Conservation (phyloP, 53 echinoderm and acorn worm genomes). For the Astropecten irregularis region DNA sequence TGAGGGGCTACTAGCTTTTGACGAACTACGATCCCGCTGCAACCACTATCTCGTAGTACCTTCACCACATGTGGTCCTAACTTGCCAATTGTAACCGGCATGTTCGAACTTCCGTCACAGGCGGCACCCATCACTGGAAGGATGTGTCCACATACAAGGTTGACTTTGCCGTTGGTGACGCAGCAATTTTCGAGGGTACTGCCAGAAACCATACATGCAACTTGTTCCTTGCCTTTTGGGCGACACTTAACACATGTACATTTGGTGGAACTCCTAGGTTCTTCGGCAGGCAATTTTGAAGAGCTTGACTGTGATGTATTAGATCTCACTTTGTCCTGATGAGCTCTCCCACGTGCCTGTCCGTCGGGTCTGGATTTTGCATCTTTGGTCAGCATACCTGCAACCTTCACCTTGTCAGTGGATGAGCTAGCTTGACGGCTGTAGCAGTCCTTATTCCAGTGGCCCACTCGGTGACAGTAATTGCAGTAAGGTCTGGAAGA, state of each 20-base stretch:
- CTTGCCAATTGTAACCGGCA: conserved; percentile 1
- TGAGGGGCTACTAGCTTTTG: neutral
- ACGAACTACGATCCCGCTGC: conserved; percentile 56
- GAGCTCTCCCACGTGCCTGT: too few relatives aligned
- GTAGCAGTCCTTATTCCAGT: neutral
- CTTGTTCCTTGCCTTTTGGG: neutral
- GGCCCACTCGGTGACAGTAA: neutral
- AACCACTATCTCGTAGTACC: conserved; percentile 60
- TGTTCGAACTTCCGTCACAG: neutral
- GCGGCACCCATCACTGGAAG: conserved; percentile 6
- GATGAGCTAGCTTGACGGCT: too few relatives aligned
- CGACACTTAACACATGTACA: neutral
- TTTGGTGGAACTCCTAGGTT: neutral
- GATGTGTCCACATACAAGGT: neutral
- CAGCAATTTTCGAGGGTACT: neutral
- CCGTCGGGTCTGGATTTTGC: too few relatives aligned
- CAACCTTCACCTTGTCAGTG: too few relatives aligned
- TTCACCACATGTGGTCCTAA: neutral
- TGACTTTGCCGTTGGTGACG: neutral
- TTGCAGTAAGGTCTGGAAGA: neutral
- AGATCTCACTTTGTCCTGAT: too few relatives aligned
- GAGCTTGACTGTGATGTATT: too few relatives aligned
- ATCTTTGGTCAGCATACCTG: too few relatives aligned
- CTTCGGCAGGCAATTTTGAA: too few relatives aligned
- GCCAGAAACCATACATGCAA: neutral